A percentile compares a stretch with the other conserved stretches of the same genome.
phyloP scores from a whole-genome alignment of 2,113 vertebrate species.

The Melanostigma gelatinosum region DNA sequence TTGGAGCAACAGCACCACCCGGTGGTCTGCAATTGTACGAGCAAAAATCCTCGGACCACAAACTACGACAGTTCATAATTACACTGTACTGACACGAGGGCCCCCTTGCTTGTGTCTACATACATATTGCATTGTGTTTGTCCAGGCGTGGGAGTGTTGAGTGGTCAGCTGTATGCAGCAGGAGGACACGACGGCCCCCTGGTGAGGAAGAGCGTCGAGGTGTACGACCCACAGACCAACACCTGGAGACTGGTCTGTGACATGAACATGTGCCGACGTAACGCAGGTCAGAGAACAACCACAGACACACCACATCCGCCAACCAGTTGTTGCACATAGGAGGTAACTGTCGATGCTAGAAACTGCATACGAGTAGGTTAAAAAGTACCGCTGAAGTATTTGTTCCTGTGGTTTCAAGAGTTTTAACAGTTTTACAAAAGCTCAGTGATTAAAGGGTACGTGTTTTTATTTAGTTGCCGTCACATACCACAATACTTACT shows the following conservation, averaged over 20 bases:
- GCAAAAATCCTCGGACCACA: background rate
- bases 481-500: background rate
- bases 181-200: constrained; percentile 95
- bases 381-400: background rate
- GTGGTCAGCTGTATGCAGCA: constrained; percentile 91
- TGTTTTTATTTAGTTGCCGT: background rate
- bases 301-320: background rate
- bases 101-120: background rate
- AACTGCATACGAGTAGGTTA: background rate
- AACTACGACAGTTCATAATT: background rate
- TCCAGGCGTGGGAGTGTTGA: constrained; percentile 93
- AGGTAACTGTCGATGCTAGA: background rate
- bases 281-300: constrained; percentile 87
- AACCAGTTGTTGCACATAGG: background rate
- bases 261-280: constrained; percentile 98
- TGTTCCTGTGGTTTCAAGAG: background rate
- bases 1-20: background rate
- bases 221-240: constrained; percentile 91
- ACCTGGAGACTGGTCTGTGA: constrained; percentile 94
- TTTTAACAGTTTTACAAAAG: background rate
- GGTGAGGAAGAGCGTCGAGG: constrained; percentile 97
- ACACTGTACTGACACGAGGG: background rate
- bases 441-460: background rate
- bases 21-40: constrained; percentile 2
- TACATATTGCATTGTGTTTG: background rate